A percentile compares a stretch with the other conserved stretches of the same genome.
Evolutionary conservation across 1,140 invertebrate species (phyloP).

Genomic region (Sesamia nonagrioides): DNA sequence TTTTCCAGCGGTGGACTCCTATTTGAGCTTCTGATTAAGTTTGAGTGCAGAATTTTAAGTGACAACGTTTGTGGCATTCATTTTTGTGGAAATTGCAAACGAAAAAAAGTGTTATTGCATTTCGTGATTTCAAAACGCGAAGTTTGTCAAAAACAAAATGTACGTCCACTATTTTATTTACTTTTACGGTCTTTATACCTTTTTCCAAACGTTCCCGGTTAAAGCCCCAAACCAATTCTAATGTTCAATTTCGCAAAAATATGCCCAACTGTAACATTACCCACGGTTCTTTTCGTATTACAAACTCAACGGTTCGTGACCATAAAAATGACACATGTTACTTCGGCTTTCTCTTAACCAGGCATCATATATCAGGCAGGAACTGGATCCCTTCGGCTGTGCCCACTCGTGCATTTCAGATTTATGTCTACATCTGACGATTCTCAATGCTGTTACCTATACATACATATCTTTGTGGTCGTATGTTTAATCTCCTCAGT

Average conservation of each 20-base stretch:
- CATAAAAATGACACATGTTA: conserved; percentile 46
- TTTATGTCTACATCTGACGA: conserved; percentile 42
- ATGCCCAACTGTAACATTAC: conserved; percentile 19
- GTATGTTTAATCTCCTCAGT: conserved; percentile 19
- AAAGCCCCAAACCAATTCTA: conserved; percentile 16
- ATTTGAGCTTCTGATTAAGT: conserved; percentile 25
- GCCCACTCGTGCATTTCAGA: conserved; percentile 41
- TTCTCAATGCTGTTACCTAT: conserved; percentile 23
- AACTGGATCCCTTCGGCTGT: conserved; percentile 33
- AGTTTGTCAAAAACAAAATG: not conserved
- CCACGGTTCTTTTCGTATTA: conserved; percentile 26
- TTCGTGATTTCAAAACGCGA: not conserved
- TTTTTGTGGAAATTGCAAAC: not conserved
- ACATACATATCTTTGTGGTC: conserved; percentile 3
- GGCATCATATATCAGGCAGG: conserved; percentile 23
- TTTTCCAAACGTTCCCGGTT: not conserved
- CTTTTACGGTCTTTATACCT: not conserved
- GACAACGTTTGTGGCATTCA: not conserved
- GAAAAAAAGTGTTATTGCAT: not conserved
- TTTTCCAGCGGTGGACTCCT: not conserved
- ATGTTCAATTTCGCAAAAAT: conserved; percentile 20
- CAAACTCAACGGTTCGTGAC: conserved; percentile 33
- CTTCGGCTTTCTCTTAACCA: conserved; percentile 33
- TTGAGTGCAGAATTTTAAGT: not conserved
- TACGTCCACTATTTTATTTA: not conserved